Conservation (phyloP, 2,888 invertebrate species). For the Sinohyriopsis cumingii region DNA sequence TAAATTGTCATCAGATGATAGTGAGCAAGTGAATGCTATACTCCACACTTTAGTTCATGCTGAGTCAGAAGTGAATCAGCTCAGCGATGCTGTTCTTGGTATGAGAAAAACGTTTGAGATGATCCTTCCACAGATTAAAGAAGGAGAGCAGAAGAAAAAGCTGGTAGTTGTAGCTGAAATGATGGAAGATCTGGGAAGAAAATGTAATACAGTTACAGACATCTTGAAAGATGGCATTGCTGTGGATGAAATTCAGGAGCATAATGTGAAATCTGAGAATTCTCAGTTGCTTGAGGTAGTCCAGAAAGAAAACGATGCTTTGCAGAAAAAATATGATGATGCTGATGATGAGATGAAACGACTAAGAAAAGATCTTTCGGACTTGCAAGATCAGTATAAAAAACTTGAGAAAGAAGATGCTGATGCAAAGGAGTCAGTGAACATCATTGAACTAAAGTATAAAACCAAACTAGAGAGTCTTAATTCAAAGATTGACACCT, state of each 20-base stretch:
- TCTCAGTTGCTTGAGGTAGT: conserved; percentile 4
- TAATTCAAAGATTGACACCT: conserved; percentile 87
- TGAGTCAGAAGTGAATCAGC: conserved; percentile 56
- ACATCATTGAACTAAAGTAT: conserved; percentile 77
- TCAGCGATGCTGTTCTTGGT: conserved; percentile 43
- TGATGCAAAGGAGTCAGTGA: conserved; percentile 73
- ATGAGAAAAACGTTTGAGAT: conserved; percentile 49
- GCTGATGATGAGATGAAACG: conserved; percentile 51
- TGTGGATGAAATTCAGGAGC: conserved; percentile 10
- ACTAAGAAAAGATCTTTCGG: conserved; percentile 48
- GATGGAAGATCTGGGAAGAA: conserved; percentile 50
- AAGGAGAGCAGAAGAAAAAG: conserved; percentile 32
- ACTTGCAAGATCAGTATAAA: conserved; percentile 44
- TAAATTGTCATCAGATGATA: conserved; percentile 22
- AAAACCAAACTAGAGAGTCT: conserved; percentile 81
- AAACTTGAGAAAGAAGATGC: conserved; percentile 44
- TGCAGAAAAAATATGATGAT: conserved; percentile 55
- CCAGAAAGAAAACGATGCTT: conserved; percentile 36
- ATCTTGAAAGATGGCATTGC: conserved; percentile 48
- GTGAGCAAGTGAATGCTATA: conserved; percentile 27
- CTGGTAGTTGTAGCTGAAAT: conserved; percentile 43
- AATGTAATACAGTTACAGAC: conserved; percentile 52
- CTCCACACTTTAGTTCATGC: conserved; percentile 54
- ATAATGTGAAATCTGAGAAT: conserved; percentile 15
- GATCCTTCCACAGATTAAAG: conserved; percentile 39